Evolutionary conservation across 2,888 invertebrate genomes (phyloP).

Genomic region (Minunthozetes semirufus): DNA sequence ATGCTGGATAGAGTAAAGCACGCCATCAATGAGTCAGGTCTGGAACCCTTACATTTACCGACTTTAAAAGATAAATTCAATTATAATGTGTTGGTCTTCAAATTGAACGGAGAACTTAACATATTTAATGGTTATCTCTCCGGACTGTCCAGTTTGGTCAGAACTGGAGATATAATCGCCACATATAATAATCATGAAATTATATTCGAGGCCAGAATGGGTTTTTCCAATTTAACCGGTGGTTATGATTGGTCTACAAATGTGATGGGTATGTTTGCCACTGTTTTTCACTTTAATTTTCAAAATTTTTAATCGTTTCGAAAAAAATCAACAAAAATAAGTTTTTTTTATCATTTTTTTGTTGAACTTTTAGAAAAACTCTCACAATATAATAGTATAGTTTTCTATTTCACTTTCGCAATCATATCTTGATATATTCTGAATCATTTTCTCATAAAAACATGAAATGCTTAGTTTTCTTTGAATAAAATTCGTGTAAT

Average conservation of each 20-base stretch:
- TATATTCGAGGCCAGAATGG: conserved; percentile 42
- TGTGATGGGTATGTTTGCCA: conserved; percentile 39
- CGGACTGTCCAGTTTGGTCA: conserved; percentile 71
- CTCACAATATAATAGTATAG: no score
- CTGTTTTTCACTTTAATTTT: no score
- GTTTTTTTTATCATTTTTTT: no score
- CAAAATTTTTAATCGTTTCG: no score
- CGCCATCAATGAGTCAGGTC: conserved; percentile 59
- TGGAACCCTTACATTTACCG: conserved; percentile 68
- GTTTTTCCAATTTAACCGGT: conserved; percentile 43
- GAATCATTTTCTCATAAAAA: no score
- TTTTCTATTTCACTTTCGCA: no score
- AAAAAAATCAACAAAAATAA: no score
- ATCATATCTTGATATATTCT: no score
- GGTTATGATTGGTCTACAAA: conserved; percentile 42
- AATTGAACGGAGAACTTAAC: conserved; percentile 56
- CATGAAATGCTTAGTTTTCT: no score
- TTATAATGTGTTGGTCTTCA: conserved; percentile 39
- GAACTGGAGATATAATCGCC: conserved; percentile 42
- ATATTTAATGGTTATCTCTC: conserved; percentile 68
- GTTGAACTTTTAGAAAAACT: no score
- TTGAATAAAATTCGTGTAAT: no score
- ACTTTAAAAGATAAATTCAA: conserved; percentile 40
- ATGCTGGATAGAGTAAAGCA: conserved; percentile 67
- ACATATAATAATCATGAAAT: conserved; percentile 41